Conservation (phyloP, 2,888 invertebrate species). For the Branchellion lobata region DNA sequence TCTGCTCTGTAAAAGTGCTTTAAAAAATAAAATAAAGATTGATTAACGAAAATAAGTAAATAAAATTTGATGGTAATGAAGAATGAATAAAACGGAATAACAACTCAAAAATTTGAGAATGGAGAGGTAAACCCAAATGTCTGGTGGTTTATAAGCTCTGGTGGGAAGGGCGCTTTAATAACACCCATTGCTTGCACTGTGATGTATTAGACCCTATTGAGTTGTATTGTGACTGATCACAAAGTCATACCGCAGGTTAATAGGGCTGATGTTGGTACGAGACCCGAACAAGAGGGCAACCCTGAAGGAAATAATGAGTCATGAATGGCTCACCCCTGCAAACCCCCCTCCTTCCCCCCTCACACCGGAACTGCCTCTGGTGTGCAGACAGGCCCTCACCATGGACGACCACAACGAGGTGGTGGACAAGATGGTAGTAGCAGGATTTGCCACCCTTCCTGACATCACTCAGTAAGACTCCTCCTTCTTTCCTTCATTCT, state of each 20-base stretch:
- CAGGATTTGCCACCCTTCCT: slow-evolving; percentile 88
- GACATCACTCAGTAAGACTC: slow-evolving; percentile 79
- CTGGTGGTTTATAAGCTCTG: too few species aligned
- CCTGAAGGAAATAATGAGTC: slow-evolving; percentile 80
- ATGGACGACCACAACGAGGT: slow-evolving; percentile 88
- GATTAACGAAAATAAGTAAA: too few species aligned
- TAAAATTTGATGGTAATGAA: too few species aligned
- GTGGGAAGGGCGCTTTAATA: too few species aligned
- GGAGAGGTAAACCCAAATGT: too few species aligned
- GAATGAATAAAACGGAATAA: too few species aligned
- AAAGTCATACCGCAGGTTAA: slow-evolving; percentile 69
- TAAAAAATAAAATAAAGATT: too few species aligned
- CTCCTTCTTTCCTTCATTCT: neutral
- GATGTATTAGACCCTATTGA: too few species aligned
- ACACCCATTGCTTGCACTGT: too few species aligned
- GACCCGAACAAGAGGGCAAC: slow-evolving; percentile 88
- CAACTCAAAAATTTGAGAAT: too few species aligned
- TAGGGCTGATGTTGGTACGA: slow-evolving; percentile 86
- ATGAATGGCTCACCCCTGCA: slow-evolving; percentile 71
- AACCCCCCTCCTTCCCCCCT: slow-evolving; percentile 50
- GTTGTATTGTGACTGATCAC: too few species aligned
- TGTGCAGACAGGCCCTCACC: slow-evolving; percentile 77
- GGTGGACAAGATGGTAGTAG: slow-evolving; percentile 92
- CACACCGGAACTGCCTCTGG: slow-evolving; percentile 44
- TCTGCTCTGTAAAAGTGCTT: too few species aligned